phyloP scores from a whole-genome alignment of 2,888 invertebrate genomes.

The Nymphalis c-album region DNA sequence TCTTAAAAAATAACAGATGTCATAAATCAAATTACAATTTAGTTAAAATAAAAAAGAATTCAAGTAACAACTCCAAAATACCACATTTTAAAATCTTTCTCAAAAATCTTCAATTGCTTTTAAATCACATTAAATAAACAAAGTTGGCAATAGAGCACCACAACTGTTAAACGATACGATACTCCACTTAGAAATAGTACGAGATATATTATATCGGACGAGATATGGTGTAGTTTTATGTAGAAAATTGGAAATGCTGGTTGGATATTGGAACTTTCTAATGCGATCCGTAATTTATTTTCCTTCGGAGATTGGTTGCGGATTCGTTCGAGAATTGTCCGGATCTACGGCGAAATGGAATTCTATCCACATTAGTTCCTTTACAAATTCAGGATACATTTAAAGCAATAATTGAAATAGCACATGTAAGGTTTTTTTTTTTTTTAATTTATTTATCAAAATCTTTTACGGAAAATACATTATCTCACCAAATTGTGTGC shows the following conservation, averaged over 20 bases:
- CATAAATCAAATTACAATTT: too few species aligned
- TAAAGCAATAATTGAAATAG: conserved; percentile 9
- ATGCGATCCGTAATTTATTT: conserved; percentile 44
- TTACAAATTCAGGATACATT: conserved; percentile 31
- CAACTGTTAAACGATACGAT: neutral
- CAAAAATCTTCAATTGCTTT: neutral
- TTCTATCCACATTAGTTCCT: conserved; percentile 39
- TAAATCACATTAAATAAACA: neutral
- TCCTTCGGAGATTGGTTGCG: conserved; percentile 41
- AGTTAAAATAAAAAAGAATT: too few species aligned
- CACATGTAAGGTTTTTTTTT: conserved; percentile 16
- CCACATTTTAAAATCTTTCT: too few species aligned
- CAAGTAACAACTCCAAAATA: too few species aligned
- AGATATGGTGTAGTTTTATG: conserved; percentile 32
- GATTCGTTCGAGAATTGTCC: conserved; percentile 41
- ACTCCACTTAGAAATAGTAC: conserved; percentile 15
- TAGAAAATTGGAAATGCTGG: conserved; percentile 35
- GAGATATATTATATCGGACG: conserved; percentile 29
- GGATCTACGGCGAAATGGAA: conserved; percentile 39
- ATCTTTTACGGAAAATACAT: too few species aligned
- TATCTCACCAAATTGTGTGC: too few species aligned
- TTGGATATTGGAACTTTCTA: conserved; percentile 42
- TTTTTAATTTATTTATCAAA: conserved; percentile 4
- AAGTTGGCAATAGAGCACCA: neutral
- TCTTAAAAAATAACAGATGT: too few species aligned